These are phyloP conservation scores for Tachina fera DNA, from an alignment of 2,888 invertebrate genomes.

Conservation along the genomic window DNA sequence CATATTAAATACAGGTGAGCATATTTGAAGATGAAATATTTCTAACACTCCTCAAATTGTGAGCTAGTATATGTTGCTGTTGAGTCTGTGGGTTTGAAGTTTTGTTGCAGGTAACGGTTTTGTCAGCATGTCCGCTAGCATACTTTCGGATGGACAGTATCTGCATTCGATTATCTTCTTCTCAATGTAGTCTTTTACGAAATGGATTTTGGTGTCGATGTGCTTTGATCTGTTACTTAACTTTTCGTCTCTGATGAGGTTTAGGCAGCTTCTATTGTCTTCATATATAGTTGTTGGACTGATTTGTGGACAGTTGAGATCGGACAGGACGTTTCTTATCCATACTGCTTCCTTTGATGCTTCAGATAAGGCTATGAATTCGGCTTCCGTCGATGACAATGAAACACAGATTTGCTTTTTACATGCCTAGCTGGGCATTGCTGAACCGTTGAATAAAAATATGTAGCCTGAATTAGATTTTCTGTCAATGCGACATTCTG, in stretches of 20 bases:
- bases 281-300: slow-evolving; percentile 36
- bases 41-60: neutral
- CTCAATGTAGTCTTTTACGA: neutral
- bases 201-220: no score
- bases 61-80: neutral
- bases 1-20: no score
- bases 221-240: no score
- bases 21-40: neutral
- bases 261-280: slow-evolving; percentile 47
- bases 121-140: neutral
- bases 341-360: slow-evolving; percentile 36
- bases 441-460: neutral
- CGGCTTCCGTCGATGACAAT: neutral
- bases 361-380: no score
- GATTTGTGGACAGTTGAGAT: neutral
- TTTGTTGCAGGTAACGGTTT: neutral
- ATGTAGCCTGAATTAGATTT: neutral
- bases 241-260: neutral
- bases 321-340: slow-evolving; percentile 29
- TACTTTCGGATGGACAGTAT: neutral
- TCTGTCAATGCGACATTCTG: neutral
- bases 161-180: slow-evolving; percentile 10
- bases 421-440: neutral
- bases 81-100: neutral
- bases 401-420: neutral